phyloP scores from a whole-genome alignment of 2,113 vertebrate species.

The Danionella cerebrum region DNA sequence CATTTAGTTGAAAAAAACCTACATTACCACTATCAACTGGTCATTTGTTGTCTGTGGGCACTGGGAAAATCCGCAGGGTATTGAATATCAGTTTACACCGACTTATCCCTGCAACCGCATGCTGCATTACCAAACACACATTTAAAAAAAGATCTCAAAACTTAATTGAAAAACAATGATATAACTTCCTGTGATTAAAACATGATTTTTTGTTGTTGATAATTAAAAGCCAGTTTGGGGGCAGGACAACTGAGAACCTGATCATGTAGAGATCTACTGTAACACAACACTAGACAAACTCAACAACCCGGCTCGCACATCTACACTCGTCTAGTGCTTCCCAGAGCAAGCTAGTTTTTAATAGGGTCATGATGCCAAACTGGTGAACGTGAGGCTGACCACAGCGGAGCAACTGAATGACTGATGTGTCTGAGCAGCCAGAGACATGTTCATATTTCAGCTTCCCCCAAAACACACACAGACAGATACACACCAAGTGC shows the following conservation, averaged over 20 bases:
- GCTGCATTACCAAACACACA: no score
- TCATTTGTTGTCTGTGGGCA: no score
- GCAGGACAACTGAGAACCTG: neutral
- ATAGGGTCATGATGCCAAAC: neutral
- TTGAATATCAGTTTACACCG: no score
- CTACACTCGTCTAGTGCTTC: neutral
- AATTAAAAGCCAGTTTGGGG: neutral
- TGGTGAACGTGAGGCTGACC: neutral
- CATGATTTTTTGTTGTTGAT: no score
- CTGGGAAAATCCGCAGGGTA: no score
- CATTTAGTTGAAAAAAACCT: no score
- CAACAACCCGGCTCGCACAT: neutral
- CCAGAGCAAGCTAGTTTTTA: neutral
- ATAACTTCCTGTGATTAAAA: no score
- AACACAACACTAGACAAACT: neutral
- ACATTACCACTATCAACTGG: no score
- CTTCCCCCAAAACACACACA: neutral
- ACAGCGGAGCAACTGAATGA: neutral
- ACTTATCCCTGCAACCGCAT: no score
- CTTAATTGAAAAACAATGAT: no score
- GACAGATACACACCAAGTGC: no score
- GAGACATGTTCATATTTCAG: neutral
- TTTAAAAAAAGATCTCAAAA: no score
- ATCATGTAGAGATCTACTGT: neutral
- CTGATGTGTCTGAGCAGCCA: slow-evolving; percentile 8